These are phyloP conservation scores for Phthorimaea operculella DNA, from an alignment of 1,140 invertebrate genomes.

Conservation along the genomic window DNA sequence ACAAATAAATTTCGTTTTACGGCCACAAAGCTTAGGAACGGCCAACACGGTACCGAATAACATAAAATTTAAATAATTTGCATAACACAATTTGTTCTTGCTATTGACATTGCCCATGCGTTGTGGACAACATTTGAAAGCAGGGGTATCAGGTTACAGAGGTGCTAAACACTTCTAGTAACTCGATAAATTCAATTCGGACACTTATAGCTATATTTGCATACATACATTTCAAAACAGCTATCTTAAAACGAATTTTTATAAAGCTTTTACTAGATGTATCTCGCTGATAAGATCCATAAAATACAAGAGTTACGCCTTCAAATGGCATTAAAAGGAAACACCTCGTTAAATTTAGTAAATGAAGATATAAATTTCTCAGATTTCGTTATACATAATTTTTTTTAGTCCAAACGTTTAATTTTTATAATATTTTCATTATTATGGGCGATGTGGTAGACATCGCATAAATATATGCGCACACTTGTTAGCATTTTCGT, in stretches of 20 bases:
- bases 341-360: slow-evolving; percentile 27
- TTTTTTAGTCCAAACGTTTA: slow-evolving; percentile 22
- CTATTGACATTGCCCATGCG: not conserved
- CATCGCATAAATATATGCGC: no score
- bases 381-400: slow-evolving; percentile 21
- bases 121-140: slow-evolving; percentile 11
- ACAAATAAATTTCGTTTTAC: no score
- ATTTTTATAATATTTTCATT: not conserved
- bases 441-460: no score
- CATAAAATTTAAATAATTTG: no score
- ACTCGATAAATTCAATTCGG: slow-evolving; percentile 19
- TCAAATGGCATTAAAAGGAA: slow-evolving; percentile 23
- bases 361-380: slow-evolving; percentile 32
- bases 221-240: slow-evolving; percentile 21
- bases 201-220: slow-evolving; percentile 25
- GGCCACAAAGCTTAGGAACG: no score
- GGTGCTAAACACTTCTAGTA: slow-evolving; percentile 20
- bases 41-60: no score
- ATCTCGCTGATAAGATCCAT: slow-evolving; percentile 28
- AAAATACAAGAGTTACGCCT: slow-evolving; percentile 27
- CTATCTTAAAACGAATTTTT: slow-evolving; percentile 16
- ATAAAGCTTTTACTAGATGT: slow-evolving; percentile 10
- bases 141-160: slow-evolving; percentile 23
- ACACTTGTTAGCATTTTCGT: no score
- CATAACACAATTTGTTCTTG: no score